Conservation (phyloP, 2,888 invertebrate species). For the Epinotia demarniana region DNA sequence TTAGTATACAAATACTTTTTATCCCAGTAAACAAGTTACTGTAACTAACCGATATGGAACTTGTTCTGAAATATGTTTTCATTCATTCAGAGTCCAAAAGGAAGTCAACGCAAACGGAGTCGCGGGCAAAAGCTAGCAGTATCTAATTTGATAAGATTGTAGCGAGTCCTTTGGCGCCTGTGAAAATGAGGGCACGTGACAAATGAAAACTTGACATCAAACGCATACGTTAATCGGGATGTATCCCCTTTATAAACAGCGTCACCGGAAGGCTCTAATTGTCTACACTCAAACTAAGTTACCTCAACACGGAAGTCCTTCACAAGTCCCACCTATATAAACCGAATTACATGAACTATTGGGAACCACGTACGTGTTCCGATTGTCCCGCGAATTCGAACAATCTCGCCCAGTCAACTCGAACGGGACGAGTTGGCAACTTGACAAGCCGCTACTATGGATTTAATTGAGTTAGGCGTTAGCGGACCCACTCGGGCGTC, state of each 20-base stretch:
- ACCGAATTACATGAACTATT: conserved; percentile 9
- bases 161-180: no score
- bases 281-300: conserved; percentile 17
- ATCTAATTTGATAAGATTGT: no score
- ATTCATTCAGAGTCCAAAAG: no score
- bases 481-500: no score
- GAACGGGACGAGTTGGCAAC: conserved; percentile 15
- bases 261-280: conserved; percentile 10
- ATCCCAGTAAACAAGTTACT: no score
- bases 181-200: no score
- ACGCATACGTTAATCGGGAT: background rate
- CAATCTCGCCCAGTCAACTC: conserved; percentile 12
- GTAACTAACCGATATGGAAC: no score
- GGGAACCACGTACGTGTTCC: background rate
- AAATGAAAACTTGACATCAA: background rate
- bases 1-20: no score
- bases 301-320: background rate
- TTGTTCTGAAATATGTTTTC: no score
- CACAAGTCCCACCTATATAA: background rate
- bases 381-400: conserved; percentile 14
- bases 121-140: no score
- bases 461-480: background rate
- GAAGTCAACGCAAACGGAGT: no score
- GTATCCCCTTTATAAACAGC: background rate
- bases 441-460: conserved; percentile 17